A percentile compares a stretch with the other conserved stretches of the same genome.
Conservation (phyloP, 2,113 vertebrate genomes). For the Corythaeola cristata region DNA sequence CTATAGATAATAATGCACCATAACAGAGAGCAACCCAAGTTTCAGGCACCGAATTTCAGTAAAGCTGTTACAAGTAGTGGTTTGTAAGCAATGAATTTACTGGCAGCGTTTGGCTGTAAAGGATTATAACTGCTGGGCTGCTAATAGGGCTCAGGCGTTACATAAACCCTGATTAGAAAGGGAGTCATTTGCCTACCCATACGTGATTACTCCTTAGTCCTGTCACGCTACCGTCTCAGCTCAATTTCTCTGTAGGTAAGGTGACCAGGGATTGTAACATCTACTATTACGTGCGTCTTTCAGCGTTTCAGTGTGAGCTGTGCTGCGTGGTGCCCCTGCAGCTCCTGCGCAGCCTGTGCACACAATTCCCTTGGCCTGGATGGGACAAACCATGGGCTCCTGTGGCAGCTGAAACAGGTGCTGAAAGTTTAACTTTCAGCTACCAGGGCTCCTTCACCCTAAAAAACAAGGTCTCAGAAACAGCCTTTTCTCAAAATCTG, state of each 20-base stretch:
- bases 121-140: background rate
- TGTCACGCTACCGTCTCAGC: rapidly evolving
- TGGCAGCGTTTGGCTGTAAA: background rate
- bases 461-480: background rate
- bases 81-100: background rate
- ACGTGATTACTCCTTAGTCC: background rate
- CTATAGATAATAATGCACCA: background rate
- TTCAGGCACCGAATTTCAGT: background rate
- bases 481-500: background rate
- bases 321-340: background rate
- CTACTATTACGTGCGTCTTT: rapidly evolving
- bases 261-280: background rate
- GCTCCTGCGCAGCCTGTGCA: background rate
- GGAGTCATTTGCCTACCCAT: background rate
- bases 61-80: background rate
- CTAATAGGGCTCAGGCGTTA: background rate
- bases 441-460: background rate
- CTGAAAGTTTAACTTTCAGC: background rate
- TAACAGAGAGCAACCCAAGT: background rate
- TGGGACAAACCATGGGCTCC: background rate
- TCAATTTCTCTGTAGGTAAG: background rate
- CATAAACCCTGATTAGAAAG: background rate
- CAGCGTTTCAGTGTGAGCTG: rapidly evolving
- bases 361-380: background rate
- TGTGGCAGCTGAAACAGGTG: background rate